A percentile compares a stretch with the other conserved stretches of the same genome.
Evolutionary conservation across 2,113 vertebrate genomes (phyloP).

Genomic region (Sula dactylatra): DNA sequence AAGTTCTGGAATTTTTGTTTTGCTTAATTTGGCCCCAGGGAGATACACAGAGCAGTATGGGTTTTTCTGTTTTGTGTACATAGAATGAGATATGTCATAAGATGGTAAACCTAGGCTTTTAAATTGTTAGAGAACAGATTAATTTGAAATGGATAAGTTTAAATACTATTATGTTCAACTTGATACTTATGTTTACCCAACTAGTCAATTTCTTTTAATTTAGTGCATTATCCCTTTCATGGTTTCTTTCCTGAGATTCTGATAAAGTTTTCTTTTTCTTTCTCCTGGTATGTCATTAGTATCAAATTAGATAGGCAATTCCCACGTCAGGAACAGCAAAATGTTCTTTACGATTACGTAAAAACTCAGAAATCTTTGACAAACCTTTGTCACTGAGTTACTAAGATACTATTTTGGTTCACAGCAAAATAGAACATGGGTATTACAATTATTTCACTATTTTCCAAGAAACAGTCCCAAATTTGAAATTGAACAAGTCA

Average conservation of each 20-base stretch:
- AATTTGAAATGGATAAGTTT: background rate
- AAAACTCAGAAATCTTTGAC: background rate
- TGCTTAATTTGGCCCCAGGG: background rate
- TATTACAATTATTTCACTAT: background rate
- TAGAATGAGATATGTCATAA: background rate
- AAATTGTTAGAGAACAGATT: background rate
- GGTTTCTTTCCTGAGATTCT: background rate
- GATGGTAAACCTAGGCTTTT: background rate
- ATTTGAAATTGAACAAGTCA: background rate
- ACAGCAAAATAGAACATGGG: background rate
- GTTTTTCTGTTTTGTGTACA: background rate
- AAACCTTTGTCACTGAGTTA: background rate
- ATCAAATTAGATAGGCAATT: background rate
- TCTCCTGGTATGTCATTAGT: background rate
- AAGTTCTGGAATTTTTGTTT: background rate
- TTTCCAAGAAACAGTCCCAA: background rate
- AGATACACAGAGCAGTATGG: background rate
- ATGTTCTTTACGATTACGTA: background rate
- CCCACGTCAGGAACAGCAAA: background rate
- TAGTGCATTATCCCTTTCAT: background rate
- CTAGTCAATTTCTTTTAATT: background rate
- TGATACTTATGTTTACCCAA: background rate
- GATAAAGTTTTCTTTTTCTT: background rate
- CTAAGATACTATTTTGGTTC: background rate
- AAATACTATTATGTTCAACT: background rate